Evolutionary conservation across 1,140 invertebrate genomes (phyloP), one percentile per base, ranked within the genome.

Genomic region (Drosophila sulfurigaster): DNA sequence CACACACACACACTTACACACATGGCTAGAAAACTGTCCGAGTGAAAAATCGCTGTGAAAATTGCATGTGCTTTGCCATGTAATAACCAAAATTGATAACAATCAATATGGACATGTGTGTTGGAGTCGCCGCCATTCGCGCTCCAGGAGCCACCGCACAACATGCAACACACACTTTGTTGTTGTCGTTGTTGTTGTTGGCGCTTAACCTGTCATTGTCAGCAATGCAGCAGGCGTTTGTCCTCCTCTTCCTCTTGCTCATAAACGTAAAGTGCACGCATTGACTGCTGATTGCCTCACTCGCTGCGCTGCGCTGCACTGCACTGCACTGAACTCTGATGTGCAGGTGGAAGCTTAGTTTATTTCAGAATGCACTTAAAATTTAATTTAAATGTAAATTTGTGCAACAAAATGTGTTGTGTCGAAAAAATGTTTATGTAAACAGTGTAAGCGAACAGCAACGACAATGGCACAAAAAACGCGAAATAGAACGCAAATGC

Each of bases 311-410:
- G 45, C 30, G 35, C 38, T 25, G 20, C 4, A 60, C 58, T 51
- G n/a, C n/a, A n/a, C 32, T 38, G 45, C 30, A 41, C 38, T 25
- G 20, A 25, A 60, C 58, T 51, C 51, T 11, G n/a, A 54, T 13
- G 13, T n/a, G 20, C 62, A 56, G 65, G 49, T 67, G 65, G 74
- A 71, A 82, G 87, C 85, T 88, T 89, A 88, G 85, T 88, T 88
- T 88, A 88, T 80, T 88, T 88, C 81, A 85, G 79, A 85, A 89
- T 85, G 81, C 85, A 88, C 85, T 88, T 88, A 88, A 88, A 88
- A 79, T 88, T 88, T 88, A 88, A 88, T 88, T 88, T 88, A 88
- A 88, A 88, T 88, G 85, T 88, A 88, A 88, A 88, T 88, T 88
- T 89, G 85, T 85, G 85, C 85, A 88, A 78, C 86, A 63, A 81